Evolutionary conservation across 2,888 invertebrate species (phyloP), one percentile per base, ranked within the genome.

Genomic region (Ariolimax columbianus): DNA sequence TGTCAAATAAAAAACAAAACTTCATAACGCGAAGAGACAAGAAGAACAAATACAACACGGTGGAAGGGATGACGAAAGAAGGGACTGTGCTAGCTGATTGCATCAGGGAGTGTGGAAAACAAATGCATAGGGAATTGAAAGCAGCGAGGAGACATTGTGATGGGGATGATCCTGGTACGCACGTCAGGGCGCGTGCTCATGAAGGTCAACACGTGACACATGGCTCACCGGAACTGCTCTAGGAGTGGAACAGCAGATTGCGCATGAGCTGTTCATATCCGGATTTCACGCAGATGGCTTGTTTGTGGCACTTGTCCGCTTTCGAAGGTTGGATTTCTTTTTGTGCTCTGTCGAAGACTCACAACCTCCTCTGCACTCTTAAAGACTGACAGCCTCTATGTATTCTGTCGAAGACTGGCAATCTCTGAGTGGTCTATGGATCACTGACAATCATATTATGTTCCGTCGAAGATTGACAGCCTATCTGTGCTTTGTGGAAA

Each of bases 81-180:
- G 40, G 51, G 51, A 38, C 70, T 30, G 33, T 70, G 55, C 19
- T n/a, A 66, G n/a, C 17, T 70, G 80, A 81, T 81, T 43, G 33
- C 33, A 51, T 66, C 70, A 55, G 3, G 17, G 59, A 38, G 1
- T 30, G 70, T 30, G 47, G 26, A 59, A 73, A 73, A 59, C 55
- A 55, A 82, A 82, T 73, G 73, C 38, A 55, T 38, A 17, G 82
- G 59, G 73, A 73, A 73, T 51, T 73, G 51, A 59, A 73, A 36
- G 82, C 73, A 72, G 55, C 59, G 73, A 82, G 82, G 73, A 82
- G 82, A 73, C 40, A 19, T 72, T 14, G 82, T 73, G 77, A 40
- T 14, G 43, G 38, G 77, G 83, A 83, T 83, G 51, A 83, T 77
- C 83, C 77, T 68, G 83, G 77, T 51, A 51, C 77, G 47, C 83